Evolutionary conservation across 2,888 invertebrate genomes (phyloP).

Genomic region (Drosophila austrosaltans): DNA sequence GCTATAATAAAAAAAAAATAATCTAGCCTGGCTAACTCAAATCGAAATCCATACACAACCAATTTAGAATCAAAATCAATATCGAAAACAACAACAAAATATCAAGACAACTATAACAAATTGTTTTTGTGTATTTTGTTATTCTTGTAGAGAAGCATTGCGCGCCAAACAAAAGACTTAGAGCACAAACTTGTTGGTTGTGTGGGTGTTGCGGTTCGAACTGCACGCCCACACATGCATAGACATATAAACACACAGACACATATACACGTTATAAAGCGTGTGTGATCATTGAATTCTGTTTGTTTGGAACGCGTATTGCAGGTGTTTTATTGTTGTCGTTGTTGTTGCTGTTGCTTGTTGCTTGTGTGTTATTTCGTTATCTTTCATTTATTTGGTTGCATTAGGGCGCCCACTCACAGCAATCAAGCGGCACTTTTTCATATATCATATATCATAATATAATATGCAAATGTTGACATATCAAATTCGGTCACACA

Average conservation of each 20-base stretch:
- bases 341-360: conserved; percentile 34
- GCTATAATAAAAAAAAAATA: not conserved
- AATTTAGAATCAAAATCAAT: conserved; percentile 2
- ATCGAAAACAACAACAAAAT: not conserved
- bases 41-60: conserved; percentile 8
- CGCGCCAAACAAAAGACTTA: conserved; percentile 78
- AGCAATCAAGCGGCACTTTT: conserved; percentile 66
- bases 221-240: conserved; percentile 62
- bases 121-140: not conserved
- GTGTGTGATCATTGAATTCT: conserved; percentile 42
- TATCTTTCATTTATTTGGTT: conserved; percentile 37
- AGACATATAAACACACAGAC: not conserved
- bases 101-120: not conserved
- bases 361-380: conserved; percentile 27
- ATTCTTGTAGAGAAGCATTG: conserved; percentile 21
- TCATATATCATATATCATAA: conserved; percentile 56
- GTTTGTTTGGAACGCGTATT: conserved; percentile 7
- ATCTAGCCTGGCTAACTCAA: not conserved
- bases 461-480: conserved; percentile 60
- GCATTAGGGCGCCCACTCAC: conserved; percentile 61
- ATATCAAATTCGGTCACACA: conserved; percentile 58
- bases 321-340: conserved; percentile 37
- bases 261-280: conserved; percentile 1
- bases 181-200: conserved; percentile 72
- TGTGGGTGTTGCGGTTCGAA: conserved; percentile 69